A percentile compares a stretch with the other conserved stretches of the same genome.
phyloP scores from a whole-genome alignment of 2,797 vertebrate genomes.

The Alca torda region DNA sequence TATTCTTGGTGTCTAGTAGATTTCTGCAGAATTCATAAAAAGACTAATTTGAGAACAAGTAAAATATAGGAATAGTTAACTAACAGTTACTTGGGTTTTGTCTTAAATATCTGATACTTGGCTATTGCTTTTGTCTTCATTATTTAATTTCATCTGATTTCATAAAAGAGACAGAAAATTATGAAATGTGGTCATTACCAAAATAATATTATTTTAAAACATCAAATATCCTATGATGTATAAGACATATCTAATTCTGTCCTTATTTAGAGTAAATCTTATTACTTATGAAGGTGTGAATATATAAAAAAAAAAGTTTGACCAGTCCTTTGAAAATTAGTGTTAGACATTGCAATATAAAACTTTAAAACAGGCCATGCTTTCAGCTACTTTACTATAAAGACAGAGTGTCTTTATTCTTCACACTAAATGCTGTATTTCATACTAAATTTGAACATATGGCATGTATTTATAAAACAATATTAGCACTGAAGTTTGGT shows the following conservation, averaged over 20 bases:
- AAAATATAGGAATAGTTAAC: background rate
- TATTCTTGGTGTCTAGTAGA: background rate
- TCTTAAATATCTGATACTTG: background rate
- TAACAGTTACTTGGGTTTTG: background rate
- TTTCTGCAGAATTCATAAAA: background rate
- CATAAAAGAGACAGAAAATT: background rate
- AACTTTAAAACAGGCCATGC: background rate
- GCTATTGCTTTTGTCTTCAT: background rate
- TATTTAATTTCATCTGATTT: background rate
- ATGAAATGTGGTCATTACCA: background rate
- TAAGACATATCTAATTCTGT: background rate
- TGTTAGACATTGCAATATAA: background rate
- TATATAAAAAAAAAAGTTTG: background rate
- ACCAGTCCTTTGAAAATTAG: background rate
- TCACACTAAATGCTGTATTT: background rate
- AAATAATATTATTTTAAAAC: background rate
- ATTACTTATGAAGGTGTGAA: background rate
- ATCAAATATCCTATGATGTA: background rate
- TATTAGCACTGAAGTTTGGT: background rate
- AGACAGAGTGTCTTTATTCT: background rate
- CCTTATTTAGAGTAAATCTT: background rate
- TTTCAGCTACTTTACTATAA: background rate
- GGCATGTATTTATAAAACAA: background rate
- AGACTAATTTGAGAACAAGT: background rate
- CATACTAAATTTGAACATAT: background rate